Percentiles rank a stretch among this genome's conserved stretches.
phyloP scores from a whole-genome alignment of 2,888 invertebrate species.

The Lasioglossum calceatum region DNA sequence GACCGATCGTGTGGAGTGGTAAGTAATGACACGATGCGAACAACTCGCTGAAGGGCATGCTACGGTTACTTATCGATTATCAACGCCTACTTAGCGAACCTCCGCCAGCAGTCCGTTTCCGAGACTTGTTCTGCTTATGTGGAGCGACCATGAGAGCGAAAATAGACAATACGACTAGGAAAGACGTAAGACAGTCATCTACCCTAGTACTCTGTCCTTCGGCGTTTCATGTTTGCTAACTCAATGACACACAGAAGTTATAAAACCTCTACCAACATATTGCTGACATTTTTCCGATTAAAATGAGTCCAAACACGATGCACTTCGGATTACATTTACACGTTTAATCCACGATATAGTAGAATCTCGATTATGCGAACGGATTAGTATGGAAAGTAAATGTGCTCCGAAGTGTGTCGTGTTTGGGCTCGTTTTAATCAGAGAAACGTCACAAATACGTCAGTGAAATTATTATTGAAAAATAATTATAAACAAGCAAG shows the following conservation, averaged over 20 bases:
- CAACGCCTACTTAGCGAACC: conserved; percentile 47
- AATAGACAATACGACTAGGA: not conserved
- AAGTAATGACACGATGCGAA: conserved; percentile 39
- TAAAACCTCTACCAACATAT: not conserved
- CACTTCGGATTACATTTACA: not conserved
- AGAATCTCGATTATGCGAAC: not conserved
- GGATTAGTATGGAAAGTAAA: not conserved
- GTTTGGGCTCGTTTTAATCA: not conserved
- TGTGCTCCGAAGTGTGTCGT: not conserved
- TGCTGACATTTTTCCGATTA: not conserved
- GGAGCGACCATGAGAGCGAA: not conserved
- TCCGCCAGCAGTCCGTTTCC: conserved; percentile 10
- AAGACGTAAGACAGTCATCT: not conserved
- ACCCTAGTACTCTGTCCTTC: not conserved
- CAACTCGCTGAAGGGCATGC: conserved; percentile 6
- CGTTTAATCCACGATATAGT: not conserved
- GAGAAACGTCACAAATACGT: not conserved
- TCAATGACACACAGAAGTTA: not conserved
- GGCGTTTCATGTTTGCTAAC: not conserved
- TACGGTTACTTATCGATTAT: conserved; percentile 53
- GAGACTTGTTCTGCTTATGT: not conserved
- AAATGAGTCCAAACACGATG: not conserved
- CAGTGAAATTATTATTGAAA: not conserved
- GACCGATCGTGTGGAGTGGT: not conserved
- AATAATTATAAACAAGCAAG: not conserved